A percentile compares a stretch with the other conserved stretches of the same genome.
Evolutionary conservation across 2,113 vertebrate species (phyloP).

Genomic region (Tyto alba): DNA sequence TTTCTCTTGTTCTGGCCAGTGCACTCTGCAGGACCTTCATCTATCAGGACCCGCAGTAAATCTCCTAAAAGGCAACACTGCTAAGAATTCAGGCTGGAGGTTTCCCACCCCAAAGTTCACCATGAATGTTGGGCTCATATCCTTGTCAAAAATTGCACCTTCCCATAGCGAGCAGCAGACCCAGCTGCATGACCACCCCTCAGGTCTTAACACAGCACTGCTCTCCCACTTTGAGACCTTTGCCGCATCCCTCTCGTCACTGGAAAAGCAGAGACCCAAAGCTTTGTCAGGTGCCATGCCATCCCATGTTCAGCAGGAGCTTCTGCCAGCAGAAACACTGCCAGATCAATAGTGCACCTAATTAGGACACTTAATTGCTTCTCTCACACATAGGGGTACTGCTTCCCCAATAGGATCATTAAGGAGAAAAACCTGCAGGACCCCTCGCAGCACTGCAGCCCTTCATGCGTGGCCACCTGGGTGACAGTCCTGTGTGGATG

Average conservation of each 20-base stretch:
- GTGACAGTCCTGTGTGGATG: fast-evolving
- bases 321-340: not conserved
- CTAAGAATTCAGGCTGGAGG: not conserved
- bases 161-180: not conserved
- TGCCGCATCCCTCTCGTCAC: not conserved
- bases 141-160: not conserved
- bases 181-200: not conserved
- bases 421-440: not conserved
- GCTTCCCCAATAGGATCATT: not conserved
- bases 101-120: not conserved
- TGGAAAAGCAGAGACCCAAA: not conserved
- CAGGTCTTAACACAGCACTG: not conserved
- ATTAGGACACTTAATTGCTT: not conserved
- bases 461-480: fast-evolving
- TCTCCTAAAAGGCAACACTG: not conserved
- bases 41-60: not conserved
- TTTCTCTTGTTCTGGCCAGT: not conserved
- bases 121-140: not conserved
- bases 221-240: not conserved
- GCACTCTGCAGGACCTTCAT: not conserved
- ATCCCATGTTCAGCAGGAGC: not conserved
- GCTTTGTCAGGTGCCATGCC: not conserved
- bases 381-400: not conserved
- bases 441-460: not conserved
- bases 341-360: not conserved